A percentile compares a stretch with the other conserved stretches of the same genome.
Evolutionary conservation across 2,797 vertebrate species (phyloP).

Genomic region (Arnoldichthys spilopterus): DNA sequence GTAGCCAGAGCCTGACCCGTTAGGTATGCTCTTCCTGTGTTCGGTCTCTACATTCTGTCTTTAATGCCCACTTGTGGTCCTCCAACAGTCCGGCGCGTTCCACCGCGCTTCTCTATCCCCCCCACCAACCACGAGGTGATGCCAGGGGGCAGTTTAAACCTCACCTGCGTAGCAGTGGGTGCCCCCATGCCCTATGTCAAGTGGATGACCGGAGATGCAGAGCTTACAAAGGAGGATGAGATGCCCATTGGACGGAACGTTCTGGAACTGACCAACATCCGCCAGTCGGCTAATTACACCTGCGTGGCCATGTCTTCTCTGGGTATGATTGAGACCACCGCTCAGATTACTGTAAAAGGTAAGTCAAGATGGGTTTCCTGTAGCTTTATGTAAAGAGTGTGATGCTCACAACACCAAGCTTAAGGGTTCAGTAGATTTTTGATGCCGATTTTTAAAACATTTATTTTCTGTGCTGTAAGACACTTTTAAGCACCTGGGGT

Average conservation of each 20-base stretch:
- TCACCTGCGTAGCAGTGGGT: slow-evolving; percentile 95
- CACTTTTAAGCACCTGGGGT: too few relatives aligned
- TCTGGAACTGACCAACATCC: slow-evolving; percentile 89
- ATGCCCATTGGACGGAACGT: slow-evolving; percentile 95
- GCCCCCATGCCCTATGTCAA: slow-evolving; percentile 97
- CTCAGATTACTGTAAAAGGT: slow-evolving; percentile 97
- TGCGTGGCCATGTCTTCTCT: slow-evolving; percentile 95
- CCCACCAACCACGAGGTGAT: slow-evolving; percentile 96
- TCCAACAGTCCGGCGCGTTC: slow-evolving; percentile 92
- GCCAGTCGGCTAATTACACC: slow-evolving; percentile 93
- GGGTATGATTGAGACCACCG: slow-evolving; percentile 92
- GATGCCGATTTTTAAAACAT: too few relatives aligned
- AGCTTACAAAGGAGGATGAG: slow-evolving; percentile 93
- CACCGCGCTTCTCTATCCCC: slow-evolving; percentile 98
- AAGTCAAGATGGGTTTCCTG: slow-evolving; percentile 42
- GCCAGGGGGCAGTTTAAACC: slow-evolving; percentile 95
- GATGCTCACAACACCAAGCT: background rate
- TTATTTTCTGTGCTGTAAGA: too few relatives aligned
- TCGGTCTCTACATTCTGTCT: background rate
- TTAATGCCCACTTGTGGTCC: slow-evolving; percentile 52
- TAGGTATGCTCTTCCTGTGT: background rate
- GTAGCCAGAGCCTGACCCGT: slow-evolving; percentile 45
- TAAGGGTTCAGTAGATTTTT: too few relatives aligned
- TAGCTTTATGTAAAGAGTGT: background rate
- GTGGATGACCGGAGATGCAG: slow-evolving; percentile 88